Percentiles rank a stretch among this genome's conserved stretches.
These are phyloP conservation scores for Antrozous pallidus DNA, from an alignment of 2,797 vertebrate species.

Conservation along the genomic window DNA sequence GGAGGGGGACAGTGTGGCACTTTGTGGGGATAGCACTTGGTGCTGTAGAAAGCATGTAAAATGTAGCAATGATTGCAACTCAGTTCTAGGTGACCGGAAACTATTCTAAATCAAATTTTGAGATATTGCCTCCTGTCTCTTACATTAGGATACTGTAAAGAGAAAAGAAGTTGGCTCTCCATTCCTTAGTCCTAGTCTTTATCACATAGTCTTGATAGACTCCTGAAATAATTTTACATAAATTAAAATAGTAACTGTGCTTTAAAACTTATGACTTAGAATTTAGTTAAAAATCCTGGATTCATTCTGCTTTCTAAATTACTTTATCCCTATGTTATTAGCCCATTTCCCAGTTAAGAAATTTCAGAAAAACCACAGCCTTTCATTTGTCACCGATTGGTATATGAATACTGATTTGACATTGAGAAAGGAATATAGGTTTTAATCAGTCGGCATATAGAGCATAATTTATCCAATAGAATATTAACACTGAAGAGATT, in stretches of 20 bases:
- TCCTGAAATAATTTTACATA: conserved; percentile 44
- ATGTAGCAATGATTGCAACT: conserved; percentile 65
- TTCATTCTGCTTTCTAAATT: conserved; percentile 11
- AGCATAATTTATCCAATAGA: conserved; percentile 69
- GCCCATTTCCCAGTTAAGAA: not conserved
- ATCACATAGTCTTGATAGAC: not conserved
- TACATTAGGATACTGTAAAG: not conserved
- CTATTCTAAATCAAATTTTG: conserved; percentile 22
- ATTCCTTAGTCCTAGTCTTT: not conserved
- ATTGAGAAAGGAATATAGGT: conserved; percentile 71
- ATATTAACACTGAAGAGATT: conserved; percentile 74
- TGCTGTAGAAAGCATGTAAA: conserved; percentile 59
- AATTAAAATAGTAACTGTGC: conserved; percentile 20
- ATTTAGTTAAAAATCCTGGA: not conserved
- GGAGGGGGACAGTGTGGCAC: conserved; percentile 58
- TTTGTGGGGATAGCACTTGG: conserved; percentile 60
- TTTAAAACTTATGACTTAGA: conserved; percentile 35
- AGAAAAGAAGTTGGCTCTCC: not conserved
- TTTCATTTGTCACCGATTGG: conserved; percentile 72
- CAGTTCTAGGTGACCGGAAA: conserved; percentile 25
- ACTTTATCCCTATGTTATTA: not conserved
- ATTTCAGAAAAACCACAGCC: conserved; percentile 76
- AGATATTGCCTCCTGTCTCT: conserved; percentile 18
- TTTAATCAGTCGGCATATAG: conserved; percentile 73
- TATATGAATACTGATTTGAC: conserved; percentile 77